Evolutionary conservation across 2,888 invertebrate species (phyloP).

Genomic region (Tromatobia lineatoria): DNA sequence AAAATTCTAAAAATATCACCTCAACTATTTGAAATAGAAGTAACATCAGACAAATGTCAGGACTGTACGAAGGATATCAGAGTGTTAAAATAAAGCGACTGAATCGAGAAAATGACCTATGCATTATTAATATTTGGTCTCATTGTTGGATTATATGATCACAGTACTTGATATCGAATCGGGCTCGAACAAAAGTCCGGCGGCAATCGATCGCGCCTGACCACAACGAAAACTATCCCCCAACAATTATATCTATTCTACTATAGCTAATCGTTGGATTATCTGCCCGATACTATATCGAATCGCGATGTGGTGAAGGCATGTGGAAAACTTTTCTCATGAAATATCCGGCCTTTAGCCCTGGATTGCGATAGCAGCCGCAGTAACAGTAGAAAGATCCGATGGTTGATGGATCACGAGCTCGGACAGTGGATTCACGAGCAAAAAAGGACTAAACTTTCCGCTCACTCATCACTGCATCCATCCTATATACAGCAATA

Average conservation of each 20-base stretch:
- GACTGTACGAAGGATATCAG: too few species aligned
- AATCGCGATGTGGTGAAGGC: conserved; percentile 35
- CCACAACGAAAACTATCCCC: conserved; percentile 26
- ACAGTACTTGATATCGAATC: not conserved
- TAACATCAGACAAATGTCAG: too few species aligned
- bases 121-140: too few species aligned
- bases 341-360: conserved; percentile 70
- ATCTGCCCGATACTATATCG: conserved; percentile 42
- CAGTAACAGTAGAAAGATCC: conserved; percentile 44
- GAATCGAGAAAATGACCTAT: too few species aligned
- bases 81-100: too few species aligned
- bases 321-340: conserved; percentile 74
- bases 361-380: conserved; percentile 13
- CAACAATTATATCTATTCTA: conserved; percentile 52
- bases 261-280: conserved; percentile 58
- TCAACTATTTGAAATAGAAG: too few species aligned
- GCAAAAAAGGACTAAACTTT: conserved; percentile 57
- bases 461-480: conserved; percentile 28
- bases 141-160: not conserved
- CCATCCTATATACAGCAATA: conserved; percentile 40
- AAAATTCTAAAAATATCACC: too few species aligned
- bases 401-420: conserved; percentile 59
- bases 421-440: conserved; percentile 46
- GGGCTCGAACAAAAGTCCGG: conserved; percentile 10
- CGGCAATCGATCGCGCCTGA: not conserved